These are phyloP conservation scores for Erebia epiphron DNA, from an alignment of 2,888 invertebrate genomes.

Conservation along the genomic window DNA sequence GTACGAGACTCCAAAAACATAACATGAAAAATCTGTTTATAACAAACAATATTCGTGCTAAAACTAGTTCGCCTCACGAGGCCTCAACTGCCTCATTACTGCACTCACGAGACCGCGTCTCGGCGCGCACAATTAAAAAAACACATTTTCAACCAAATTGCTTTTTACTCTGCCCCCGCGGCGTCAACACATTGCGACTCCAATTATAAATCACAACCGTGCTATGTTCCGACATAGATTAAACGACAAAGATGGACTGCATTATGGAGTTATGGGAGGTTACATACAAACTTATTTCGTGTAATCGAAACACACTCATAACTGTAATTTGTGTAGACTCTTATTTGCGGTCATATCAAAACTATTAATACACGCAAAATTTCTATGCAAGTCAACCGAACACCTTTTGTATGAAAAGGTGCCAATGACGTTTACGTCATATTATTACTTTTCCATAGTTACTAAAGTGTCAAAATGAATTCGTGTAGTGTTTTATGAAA, in stretches of 20 bases:
- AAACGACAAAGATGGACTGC: neutral
- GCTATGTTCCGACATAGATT: conserved; percentile 1
- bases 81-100: conserved; percentile 31
- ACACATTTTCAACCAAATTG: conserved; percentile 43
- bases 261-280: no score
- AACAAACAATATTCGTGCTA: conserved; percentile 17
- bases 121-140: conserved; percentile 44
- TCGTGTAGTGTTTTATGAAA: no score
- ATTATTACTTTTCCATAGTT: no score
- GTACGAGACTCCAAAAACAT: neutral
- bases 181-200: conserved; percentile 37
- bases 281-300: no score
- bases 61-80: conserved; percentile 25
- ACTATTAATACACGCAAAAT: no score
- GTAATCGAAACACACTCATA: no score
- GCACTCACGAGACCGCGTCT: conserved; percentile 35
- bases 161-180: conserved; percentile 39
- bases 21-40: neutral
- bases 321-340: no score
- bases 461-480: no score
- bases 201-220: conserved; percentile 39
- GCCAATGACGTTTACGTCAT: no score
- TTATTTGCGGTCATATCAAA: no score
- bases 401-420: no score
- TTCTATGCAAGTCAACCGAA: no score